These are phyloP conservation scores for Magallana ariakensis DNA, from an alignment of 1,140 invertebrate genomes.

Conservation along the genomic window DNA sequence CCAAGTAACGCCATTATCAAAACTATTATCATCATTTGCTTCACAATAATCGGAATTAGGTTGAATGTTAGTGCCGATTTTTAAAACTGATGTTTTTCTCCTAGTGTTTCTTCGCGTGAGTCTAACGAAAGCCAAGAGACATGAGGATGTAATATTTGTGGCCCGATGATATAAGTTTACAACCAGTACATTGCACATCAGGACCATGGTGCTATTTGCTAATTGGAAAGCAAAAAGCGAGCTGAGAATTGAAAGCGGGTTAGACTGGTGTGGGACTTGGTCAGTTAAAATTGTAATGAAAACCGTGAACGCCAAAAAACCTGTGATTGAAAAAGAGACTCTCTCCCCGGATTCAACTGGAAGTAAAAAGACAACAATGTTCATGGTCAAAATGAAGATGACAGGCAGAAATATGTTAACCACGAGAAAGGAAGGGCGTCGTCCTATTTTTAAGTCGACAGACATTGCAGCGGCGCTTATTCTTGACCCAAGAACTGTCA, in stretches of 20 bases:
- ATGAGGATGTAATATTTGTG: neutral
- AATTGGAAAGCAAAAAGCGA: neutral
- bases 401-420: conserved; percentile 59
- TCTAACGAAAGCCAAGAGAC: neutral
- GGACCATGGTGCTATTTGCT: conserved; percentile 9
- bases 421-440: conserved; percentile 53
- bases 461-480: conserved; percentile 72
- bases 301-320: conserved; percentile 57
- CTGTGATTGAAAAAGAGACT: conserved; percentile 60
- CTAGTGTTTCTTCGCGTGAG: neutral
- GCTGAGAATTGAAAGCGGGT: conserved; percentile 8
- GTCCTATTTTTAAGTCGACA: conserved; percentile 40
- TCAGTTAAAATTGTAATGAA: conserved; percentile 47
- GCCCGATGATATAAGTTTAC: neutral
- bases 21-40: neutral
- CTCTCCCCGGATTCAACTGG: conserved; percentile 62
- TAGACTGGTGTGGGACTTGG: conserved; percentile 3
- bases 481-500: neutral
- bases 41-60: neutral
- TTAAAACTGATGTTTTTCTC: neutral
- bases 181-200: neutral
- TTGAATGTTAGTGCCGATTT: neutral
- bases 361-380: conserved; percentile 57
- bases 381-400: conserved; percentile 55
- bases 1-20: neutral